Conservation (phyloP, 37 sponge, comb jelly and placozoan genomes). For the Petrosia ficiformis region DNA sequence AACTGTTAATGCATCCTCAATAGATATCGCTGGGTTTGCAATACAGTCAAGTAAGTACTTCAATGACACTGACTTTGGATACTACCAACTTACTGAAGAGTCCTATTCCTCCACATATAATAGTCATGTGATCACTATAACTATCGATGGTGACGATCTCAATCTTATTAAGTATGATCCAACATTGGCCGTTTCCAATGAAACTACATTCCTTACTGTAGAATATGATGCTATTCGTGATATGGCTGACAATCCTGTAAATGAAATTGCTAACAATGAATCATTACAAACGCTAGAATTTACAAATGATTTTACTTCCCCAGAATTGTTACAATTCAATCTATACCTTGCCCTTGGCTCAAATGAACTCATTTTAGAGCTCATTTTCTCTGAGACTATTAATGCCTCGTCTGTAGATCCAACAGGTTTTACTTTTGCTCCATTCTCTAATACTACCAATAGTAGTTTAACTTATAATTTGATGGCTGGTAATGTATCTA, state of each 20-base stretch:
- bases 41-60: conserved; percentile 51
- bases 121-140: conserved; percentile 35
- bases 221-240: conserved; percentile 59
- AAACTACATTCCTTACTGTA: conserved; percentile 57
- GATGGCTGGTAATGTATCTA: conserved; percentile 65
- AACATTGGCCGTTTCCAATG: conserved; percentile 49
- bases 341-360: conserved; percentile 39
- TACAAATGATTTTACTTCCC: conserved; percentile 53
- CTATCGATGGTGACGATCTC: conserved; percentile 50
- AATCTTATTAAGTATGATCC: conserved; percentile 65
- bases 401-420: conserved; percentile 68
- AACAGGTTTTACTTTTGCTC: conserved; percentile 63
- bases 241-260: conserved; percentile 66
- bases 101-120: conserved; percentile 41
- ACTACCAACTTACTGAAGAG: conserved; percentile 45
- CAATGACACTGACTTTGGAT: conserved; percentile 23
- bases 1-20: conserved; percentile 67
- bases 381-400: conserved; percentile 88
- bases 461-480: conserved; percentile 37
- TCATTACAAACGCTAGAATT: conserved; percentile 47
- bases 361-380: conserved; percentile 56
- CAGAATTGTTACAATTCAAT: conserved; percentile 62
- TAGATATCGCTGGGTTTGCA: conserved; percentile 56
- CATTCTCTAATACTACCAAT: conserved; percentile 21
- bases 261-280: conserved; percentile 9